Evolutionary conservation across 92 coral and sea anemone species (phyloP), one percentile per base, ranked within the genome.

Genomic region (Umimayanthus chanpuru): DNA sequence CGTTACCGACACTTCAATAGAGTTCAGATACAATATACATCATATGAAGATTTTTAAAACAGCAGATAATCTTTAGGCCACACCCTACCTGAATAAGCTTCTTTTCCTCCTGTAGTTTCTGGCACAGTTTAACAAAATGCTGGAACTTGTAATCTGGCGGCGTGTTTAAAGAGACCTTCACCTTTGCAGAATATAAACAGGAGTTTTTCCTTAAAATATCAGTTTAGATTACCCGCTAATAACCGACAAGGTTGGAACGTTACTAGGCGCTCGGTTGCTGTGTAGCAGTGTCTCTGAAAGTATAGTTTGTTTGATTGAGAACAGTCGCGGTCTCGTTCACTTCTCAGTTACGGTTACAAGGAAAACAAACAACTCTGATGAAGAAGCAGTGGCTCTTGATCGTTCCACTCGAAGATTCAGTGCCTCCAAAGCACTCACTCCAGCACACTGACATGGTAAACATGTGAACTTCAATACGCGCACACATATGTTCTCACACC

Each of bases 141-240:
- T 97, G 98, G 88, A 97, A 97, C 95, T 97, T 97, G 93, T 97
- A 97, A 77, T 97, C 99, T 30, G 98, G 99, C 3, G 98, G 99
- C 5, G 95, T 77, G 58, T 90, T 94, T 30, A 82, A 65, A 2
- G 88, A 21, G 41, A 79, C 73, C 56, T 86, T 79, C 50, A 90
- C 92, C 98, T 95, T 39, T 4, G 66, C 56, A 89, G 43, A 85
- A 49, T 15, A 65, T 32, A 32, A 32, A 68, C 44, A 72, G 30
- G 15, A 32, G 32, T 75, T 61, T 61, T 61, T 5, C 1, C 50
- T 44, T 14, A 53, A 53, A 53, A 53, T 11, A 53, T 53, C 58
- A 53, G 18, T 10, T 61, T 61, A 18, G 6, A 61, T 61, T 61
- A 53, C 58, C 18, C 25, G n/a, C n/a, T 55, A 55, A 55, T 0